Evolutionary conservation across 1,140 invertebrate genomes (phyloP), one percentile per base, ranked within the genome.

Genomic region (Bombus turneri): DNA sequence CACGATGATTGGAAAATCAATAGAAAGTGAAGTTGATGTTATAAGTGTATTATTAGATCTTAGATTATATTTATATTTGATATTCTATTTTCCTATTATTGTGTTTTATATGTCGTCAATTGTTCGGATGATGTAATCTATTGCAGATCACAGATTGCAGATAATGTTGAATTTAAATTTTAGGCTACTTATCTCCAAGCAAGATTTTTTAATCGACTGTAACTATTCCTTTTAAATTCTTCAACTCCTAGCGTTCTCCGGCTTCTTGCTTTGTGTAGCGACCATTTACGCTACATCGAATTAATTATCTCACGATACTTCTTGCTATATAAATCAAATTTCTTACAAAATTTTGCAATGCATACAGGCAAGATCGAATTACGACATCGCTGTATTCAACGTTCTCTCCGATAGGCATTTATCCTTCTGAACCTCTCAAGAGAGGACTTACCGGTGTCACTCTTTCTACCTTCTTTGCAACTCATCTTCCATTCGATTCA

Each of bases 181-280:
- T 53, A 2, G 47, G 15, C 18, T 53, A 18, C 22, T 53, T 53
- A 53, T 53, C 47, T 22, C 5, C 18, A 53, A 53, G 5, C 47
- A 0, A 0, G 6, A 53, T 53, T 53, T 75, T 75, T 75, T 34
- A 25, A 18, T 34, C 22, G 43, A 22, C 10, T 15, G 10, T 12
- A 57, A 31, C 5, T 75, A 75, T 57, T 75, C 73, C 47, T 47
- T 75, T 75, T 34, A 75, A 75, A 37, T 25, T 57, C 34, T 9
- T 3, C 43, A 1, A 8, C 4, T 18, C 25, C 25, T 13, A n/a
- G 37, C 69, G 0, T 71, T 71, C 39, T n/a, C 39, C 8, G 3
- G 18, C 3, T 39, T 69, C 41, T 74, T 25, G 41, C n/a, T 74
- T 73, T n/a, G 3, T 43, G 39, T 39, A 31, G 5, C 31, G 9